phyloP scores from a whole-genome alignment of 2,888 invertebrate genomes.

The Leptopterna dolabrata region DNA sequence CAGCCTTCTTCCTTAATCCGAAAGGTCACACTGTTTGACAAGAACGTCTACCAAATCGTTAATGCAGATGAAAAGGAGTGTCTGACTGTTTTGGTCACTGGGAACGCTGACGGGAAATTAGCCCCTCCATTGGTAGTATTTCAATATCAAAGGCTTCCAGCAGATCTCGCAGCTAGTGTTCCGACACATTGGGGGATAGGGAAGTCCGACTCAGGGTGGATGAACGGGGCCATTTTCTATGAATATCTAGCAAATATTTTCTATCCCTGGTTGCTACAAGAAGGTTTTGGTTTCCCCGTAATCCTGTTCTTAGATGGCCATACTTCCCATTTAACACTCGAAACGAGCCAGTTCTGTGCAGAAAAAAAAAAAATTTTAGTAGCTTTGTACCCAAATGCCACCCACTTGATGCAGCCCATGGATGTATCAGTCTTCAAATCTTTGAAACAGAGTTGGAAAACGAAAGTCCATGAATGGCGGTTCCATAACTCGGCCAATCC shows the following conservation, averaged over 20 bases:
- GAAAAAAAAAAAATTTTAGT: conserved; percentile 56
- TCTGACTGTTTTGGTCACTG: no score
- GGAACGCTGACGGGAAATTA: conserved; percentile 63
- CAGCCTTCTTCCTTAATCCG: no score
- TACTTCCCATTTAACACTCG: conserved; percentile 64
- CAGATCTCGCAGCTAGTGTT: conserved; percentile 57
- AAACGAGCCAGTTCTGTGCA: conserved; percentile 54
- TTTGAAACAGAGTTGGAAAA: conserved; percentile 59
- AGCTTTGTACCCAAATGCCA: conserved; percentile 61
- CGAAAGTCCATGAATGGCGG: conserved; percentile 54
- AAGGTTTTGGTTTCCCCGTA: conserved; percentile 65
- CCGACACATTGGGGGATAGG: conserved; percentile 66
- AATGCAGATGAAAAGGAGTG: conserved; percentile 64
- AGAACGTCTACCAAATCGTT: no score
- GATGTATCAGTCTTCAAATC: conserved; percentile 60
- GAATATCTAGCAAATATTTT: conserved; percentile 66
- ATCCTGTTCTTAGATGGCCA: conserved; percentile 67
- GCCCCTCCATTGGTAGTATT: conserved; percentile 59
- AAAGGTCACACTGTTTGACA: conserved; percentile 58
- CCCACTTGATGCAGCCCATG: conserved; percentile 61
- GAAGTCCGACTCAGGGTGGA: conserved; percentile 67
- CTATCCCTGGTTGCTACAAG: conserved; percentile 65
- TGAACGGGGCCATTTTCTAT: conserved; percentile 66
- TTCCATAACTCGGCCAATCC: no score
- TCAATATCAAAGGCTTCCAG: conserved; percentile 60